Conservation (phyloP, 2,113 vertebrate genomes). For the Scomber scombrus region DNA sequence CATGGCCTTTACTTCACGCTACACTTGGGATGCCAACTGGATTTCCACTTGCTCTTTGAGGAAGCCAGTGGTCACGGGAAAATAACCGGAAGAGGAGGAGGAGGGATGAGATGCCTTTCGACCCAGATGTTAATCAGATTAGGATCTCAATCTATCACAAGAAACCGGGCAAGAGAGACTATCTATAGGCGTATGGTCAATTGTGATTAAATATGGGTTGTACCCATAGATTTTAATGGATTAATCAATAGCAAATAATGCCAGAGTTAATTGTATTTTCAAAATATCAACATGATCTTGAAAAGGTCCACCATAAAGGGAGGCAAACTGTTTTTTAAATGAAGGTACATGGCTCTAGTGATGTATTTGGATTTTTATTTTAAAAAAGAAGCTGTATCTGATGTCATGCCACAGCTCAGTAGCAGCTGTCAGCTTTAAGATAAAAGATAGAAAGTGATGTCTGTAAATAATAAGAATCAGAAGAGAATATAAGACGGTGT, state of each 20-base stretch:
- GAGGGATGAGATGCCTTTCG: slow-evolving; percentile 73
- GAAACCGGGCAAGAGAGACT: slow-evolving; percentile 42
- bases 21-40: slow-evolving; percentile 77
- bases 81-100: slow-evolving; percentile 66
- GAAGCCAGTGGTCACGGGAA: slow-evolving; percentile 69
- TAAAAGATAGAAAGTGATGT: slow-evolving; percentile 1
- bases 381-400: not conserved
- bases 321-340: slow-evolving; percentile 9
- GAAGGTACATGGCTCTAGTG: not conserved
- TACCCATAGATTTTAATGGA: slow-evolving; percentile 13
- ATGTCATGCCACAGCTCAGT: not conserved
- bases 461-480: slow-evolving; percentile 32
- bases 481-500: not conserved
- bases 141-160: slow-evolving; percentile 70
- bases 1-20: slow-evolving; percentile 79
- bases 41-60: slow-evolving; percentile 68
- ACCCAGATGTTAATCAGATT: slow-evolving; percentile 80
- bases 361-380: not conserved
- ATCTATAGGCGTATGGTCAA: slow-evolving; percentile 37
- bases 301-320: not conserved
- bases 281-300: slow-evolving; percentile 38
- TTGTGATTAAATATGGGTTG: slow-evolving; percentile 36
- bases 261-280: slow-evolving; percentile 28
- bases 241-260: slow-evolving; percentile 51
- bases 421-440: slow-evolving; percentile 55